Base-by-base conservation (phyloP, 1,140 invertebrate species). In the Belonocnema kinseyi region DNA sequence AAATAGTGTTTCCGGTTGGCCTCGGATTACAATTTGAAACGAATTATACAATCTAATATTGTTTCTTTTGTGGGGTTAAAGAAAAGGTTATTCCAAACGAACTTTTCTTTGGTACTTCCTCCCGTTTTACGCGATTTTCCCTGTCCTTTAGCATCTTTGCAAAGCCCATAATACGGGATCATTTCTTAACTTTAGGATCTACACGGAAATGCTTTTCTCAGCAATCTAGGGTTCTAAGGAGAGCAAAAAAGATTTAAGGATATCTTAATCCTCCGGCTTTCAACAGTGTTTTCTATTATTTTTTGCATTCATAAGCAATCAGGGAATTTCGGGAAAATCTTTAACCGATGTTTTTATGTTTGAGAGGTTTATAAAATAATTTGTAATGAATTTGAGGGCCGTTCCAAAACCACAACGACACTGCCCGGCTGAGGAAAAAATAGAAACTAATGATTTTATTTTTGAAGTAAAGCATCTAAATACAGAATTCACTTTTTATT, bases 31-130 rank as follows among this genome's bases (percentile, higher is more conserved):
- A 66, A 66, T 66, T 66, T 26, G 21, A 66, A 26, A 66, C 26
- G 26, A 66, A 66, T 66, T 66, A 66, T 66, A 21, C 58, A 66
- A 66, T 66, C 61, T 66, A 33, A 66, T 33, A 33, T 14, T 66
- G 26, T 66, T 66, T 66, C 40, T 66, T 81, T 83, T 73, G 76
- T 56, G 21, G 72, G 75, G 78, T 81, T 83, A 83, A 80, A 76
- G 77, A 77, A 4, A 40, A 66, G 26, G 40, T 40, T 66, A 40
- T 66, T 66, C 61, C 40, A 26, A 66, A 66, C 26, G 40, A 66
- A 40, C n/a, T 66, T 66, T 40, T 21, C 61, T 40, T 66, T 26
- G 58, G 61, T 40, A 16, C 40, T 33, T 40, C 61, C 61, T 40
- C 61, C 46, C 61, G 40, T 66, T 66, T 66, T n/a, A 66, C 61